Conservation (phyloP, 2,797 vertebrate species). For the Enteromius mattozi region DNA sequence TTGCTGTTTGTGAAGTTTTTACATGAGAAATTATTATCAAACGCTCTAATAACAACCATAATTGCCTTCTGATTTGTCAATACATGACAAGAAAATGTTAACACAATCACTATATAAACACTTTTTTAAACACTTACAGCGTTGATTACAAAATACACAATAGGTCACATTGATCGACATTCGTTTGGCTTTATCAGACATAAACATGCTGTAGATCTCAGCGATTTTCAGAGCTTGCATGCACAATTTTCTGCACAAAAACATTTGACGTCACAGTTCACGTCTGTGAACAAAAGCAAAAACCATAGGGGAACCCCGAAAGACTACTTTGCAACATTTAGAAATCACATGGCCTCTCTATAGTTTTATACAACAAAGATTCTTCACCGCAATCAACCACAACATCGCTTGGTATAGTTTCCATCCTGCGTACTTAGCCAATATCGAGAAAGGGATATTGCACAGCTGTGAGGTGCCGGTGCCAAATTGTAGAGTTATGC, state of each 20-base stretch:
- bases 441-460: slow-evolving; percentile 43
- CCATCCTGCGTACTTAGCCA: slow-evolving; percentile 19
- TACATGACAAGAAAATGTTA: slow-evolving; percentile 14
- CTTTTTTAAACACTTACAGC: background rate
- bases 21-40: slow-evolving; percentile 12
- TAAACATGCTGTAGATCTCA: slow-evolving; percentile 22
- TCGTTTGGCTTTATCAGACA: slow-evolving; percentile 10
- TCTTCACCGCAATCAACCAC: slow-evolving; percentile 48
- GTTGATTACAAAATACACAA: background rate
- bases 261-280: slow-evolving; percentile 1
- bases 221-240: slow-evolving; percentile 15
- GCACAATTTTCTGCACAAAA: slow-evolving; percentile 42
- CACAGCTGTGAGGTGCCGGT: slow-evolving; percentile 12
- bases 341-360: slow-evolving; percentile 34
- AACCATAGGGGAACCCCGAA: slow-evolving; percentile 44
- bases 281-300: slow-evolving; percentile 24
- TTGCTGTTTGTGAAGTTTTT: background rate
- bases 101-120: slow-evolving; percentile 5
- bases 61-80: slow-evolving; percentile 8
- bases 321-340: slow-evolving; percentile 36
- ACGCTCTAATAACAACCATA: slow-evolving; percentile 2
- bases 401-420: slow-evolving; percentile 33
- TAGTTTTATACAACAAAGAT: slow-evolving; percentile 34
- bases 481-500: slow-evolving; percentile 12
- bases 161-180: background rate